Percentiles rank a stretch among this genome's conserved stretches.
phyloP scores from a whole-genome alignment of 1,140 invertebrate genomes.

The Cydia pomonella region DNA sequence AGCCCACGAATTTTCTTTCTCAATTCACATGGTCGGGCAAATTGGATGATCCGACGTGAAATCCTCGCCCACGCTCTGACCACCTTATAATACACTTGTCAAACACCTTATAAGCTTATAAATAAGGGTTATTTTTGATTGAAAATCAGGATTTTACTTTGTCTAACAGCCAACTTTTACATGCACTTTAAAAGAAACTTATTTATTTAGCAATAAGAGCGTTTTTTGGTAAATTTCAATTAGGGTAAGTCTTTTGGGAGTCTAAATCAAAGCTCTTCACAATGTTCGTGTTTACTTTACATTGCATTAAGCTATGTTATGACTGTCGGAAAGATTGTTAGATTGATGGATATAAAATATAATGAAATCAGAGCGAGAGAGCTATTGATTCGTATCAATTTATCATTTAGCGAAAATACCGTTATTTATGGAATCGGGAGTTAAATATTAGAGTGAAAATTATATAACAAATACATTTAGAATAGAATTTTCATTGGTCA shows the following conservation, averaged over 20 bases:
- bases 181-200: neutral
- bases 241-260: neutral
- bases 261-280: slow-evolving; percentile 23
- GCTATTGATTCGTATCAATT: neutral
- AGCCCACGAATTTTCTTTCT: slow-evolving; percentile 28
- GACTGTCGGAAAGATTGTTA: neutral
- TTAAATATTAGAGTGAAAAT: too few species aligned
- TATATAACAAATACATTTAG: too few species aligned
- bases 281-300: slow-evolving; percentile 28
- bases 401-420: too few species aligned
- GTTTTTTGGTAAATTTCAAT: neutral
- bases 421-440: too few species aligned
- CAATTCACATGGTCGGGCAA: slow-evolving; percentile 26
- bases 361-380: neutral
- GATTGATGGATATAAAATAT: neutral
- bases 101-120: neutral
- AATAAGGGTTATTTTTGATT: neutral
- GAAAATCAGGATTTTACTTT: neutral
- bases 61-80: slow-evolving; percentile 14
- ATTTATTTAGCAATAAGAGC: neutral
- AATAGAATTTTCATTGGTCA: too few species aligned
- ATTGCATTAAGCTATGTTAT: neutral
- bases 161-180: neutral
- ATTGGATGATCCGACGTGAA: slow-evolving; percentile 30
- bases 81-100: neutral